These are phyloP conservation scores for Prorops nasuta DNA, from an alignment of 1,140 invertebrate genomes.

Conservation along the genomic window DNA sequence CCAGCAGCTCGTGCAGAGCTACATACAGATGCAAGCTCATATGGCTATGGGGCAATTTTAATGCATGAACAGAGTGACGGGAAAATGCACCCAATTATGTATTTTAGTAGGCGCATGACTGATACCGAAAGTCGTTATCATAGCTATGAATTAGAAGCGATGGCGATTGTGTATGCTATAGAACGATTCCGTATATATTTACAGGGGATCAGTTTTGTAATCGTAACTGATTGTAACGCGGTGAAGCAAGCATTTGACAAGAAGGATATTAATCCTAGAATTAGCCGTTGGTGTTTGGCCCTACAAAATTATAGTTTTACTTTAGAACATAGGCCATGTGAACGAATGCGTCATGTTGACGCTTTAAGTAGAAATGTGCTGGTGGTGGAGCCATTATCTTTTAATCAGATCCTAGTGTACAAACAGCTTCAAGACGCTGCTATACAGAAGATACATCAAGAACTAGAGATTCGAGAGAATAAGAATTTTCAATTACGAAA, in stretches of 20 bases:
- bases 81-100: slow-evolving; percentile 36
- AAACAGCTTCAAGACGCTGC: slow-evolving; percentile 8
- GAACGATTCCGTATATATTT: too few relatives aligned
- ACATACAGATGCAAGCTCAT: too few relatives aligned
- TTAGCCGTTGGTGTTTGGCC: too few relatives aligned
- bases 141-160: neutral
- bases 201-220: too few relatives aligned
- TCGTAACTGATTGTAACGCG: neutral
- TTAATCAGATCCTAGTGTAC: slow-evolving; percentile 15
- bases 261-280: too few relatives aligned
- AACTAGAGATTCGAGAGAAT: slow-evolving; percentile 1
- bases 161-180: too few relatives aligned
- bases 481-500: slow-evolving; percentile 3
- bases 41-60: slow-evolving; percentile 27
- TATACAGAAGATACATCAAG: neutral
- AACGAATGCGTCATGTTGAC: too few relatives aligned
- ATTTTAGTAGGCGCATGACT: slow-evolving; percentile 45
- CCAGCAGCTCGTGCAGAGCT: slow-evolving; percentile 25
- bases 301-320: too few relatives aligned
- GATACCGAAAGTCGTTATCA: slow-evolving; percentile 9
- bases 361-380: too few relatives aligned
- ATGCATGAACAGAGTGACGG: slow-evolving; percentile 21
- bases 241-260: neutral
- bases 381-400: slow-evolving; percentile 19
- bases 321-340: slow-evolving; percentile 31